Evolutionary conservation across 2,113 vertebrate species (phyloP).

Genomic region (Nycticryphes semicollaris): DNA sequence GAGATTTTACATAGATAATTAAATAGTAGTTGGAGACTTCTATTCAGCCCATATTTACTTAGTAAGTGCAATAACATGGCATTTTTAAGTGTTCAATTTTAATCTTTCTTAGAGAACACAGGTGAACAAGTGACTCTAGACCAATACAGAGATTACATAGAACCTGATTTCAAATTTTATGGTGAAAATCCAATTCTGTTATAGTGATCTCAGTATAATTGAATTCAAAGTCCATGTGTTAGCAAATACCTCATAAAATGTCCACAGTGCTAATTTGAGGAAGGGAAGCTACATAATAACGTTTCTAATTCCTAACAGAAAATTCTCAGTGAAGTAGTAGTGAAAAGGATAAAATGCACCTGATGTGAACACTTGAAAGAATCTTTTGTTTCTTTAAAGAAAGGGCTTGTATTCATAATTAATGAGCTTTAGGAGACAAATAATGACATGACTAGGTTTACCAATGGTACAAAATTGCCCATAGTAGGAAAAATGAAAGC

Average conservation of each 20-base stretch:
- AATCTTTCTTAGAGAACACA: background rate
- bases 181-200: background rate
- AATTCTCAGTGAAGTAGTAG: background rate
- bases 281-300: background rate
- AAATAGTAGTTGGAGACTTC: background rate
- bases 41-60: background rate
- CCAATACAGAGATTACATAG: background rate
- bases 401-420: slow-evolving; percentile 17
- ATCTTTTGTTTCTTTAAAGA: slow-evolving; percentile 28
- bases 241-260: background rate
- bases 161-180: background rate
- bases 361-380: slow-evolving; percentile 23
- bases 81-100: background rate
- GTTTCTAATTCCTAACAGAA: background rate
- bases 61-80: background rate
- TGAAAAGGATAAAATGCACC: slow-evolving; percentile 22
- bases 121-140: background rate
- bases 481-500: background rate
- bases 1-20: background rate
- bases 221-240: background rate
- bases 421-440: slow-evolving; percentile 25
- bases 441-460: background rate
- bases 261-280: background rate
- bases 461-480: background rate
- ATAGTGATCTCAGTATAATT: background rate